Conservation (phyloP, 30 jellyfish, hydroid and myxozoan genomes). For the Rhopilema esculentum region DNA sequence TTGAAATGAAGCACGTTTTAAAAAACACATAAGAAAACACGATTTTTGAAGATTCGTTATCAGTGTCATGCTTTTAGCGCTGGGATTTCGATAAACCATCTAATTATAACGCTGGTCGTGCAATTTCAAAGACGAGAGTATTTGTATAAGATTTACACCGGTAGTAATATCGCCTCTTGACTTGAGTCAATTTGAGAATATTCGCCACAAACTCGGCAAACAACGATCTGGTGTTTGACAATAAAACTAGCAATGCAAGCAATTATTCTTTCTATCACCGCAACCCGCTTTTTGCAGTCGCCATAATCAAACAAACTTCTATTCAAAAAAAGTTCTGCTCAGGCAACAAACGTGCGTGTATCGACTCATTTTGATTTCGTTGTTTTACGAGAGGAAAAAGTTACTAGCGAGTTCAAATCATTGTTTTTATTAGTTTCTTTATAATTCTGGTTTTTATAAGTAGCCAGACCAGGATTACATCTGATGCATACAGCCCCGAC, state of each 20-base stretch:
- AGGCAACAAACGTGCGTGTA: background rate
- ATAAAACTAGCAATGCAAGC: background rate
- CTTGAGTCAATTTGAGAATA: background rate
- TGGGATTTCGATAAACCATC: background rate
- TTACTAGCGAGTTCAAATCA: too few relatives aligned
- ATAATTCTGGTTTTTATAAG: too few relatives aligned
- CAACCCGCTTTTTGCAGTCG: background rate
- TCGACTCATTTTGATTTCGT: background rate
- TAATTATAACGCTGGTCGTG: background rate
- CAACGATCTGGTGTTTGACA: background rate
- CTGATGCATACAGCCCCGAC: too few relatives aligned
- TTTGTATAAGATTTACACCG: background rate
- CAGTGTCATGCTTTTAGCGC: background rate
- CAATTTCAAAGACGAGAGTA: background rate
- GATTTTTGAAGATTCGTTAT: background rate
- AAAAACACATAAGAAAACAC: background rate
- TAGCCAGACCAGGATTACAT: too few relatives aligned
- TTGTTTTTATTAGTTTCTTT: too few relatives aligned
- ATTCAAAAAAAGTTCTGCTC: background rate
- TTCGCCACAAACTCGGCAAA: background rate
- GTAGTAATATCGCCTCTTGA: background rate
- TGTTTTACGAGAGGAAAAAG: too few relatives aligned
- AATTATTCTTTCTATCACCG: background rate
- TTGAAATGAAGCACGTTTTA: background rate
- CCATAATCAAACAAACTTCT: background rate